Evolutionary conservation across 2,113 vertebrate genomes (phyloP).

Genomic region (Petaurus breviceps): DNA sequence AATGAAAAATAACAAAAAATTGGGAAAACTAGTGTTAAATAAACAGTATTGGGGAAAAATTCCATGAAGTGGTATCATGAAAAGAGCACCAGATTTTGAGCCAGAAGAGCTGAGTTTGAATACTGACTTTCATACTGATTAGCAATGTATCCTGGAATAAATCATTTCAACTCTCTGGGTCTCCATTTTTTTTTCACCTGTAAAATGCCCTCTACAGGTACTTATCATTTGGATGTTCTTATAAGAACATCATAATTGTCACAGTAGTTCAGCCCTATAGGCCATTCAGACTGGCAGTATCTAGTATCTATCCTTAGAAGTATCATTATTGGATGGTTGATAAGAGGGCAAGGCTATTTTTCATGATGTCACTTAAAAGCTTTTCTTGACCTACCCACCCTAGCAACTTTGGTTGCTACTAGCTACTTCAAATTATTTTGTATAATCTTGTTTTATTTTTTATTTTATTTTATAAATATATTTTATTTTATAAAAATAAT

Average conservation of each 20-base stretch:
- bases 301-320: not conserved
- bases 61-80: not conserved
- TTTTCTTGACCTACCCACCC: not conserved
- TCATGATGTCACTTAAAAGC: not conserved
- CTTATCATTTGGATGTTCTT: not conserved
- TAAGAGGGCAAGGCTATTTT: not conserved
- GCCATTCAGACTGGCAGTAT: not conserved
- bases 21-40: not conserved
- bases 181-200: not conserved
- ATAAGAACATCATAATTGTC: not conserved
- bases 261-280: rapidly evolving
- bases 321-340: rapidly evolving
- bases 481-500: too few relatives aligned
- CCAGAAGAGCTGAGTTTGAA: not conserved
- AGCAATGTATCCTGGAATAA: not conserved
- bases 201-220: not conserved
- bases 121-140: not conserved
- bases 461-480: too few relatives aligned
- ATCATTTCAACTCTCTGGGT: not conserved
- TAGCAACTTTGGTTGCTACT: not conserved
- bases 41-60: not conserved
- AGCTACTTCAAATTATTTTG: not conserved
- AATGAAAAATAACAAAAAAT: not conserved
- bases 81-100: not conserved
- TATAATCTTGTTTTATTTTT: not conserved